Evolutionary conservation across 1,140 invertebrate genomes (phyloP).

Genomic region (Papilio polyxenes): DNA sequence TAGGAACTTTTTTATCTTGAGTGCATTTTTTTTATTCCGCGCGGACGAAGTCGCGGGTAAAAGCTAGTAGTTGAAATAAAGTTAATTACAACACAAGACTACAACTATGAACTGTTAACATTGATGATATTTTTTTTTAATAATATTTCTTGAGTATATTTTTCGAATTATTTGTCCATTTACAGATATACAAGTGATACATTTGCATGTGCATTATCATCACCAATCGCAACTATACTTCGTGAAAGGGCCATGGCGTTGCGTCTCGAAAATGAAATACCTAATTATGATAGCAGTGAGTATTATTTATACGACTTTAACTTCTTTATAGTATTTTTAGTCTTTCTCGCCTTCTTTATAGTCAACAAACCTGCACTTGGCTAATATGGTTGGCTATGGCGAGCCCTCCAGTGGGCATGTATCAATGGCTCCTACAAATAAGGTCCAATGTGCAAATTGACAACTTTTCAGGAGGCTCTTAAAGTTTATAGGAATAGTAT

Average conservation of each 20-base stretch:
- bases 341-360: too few species aligned
- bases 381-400: too few species aligned
- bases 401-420: too few species aligned
- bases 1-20: too few species aligned
- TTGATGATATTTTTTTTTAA: constrained; percentile 1
- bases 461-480: too few species aligned
- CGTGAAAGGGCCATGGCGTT: constrained; percentile 65
- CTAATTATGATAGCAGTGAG: constrained; percentile 60
- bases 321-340: not conserved
- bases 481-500: too few species aligned
- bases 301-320: not conserved
- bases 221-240: constrained; percentile 63
- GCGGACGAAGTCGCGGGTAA: too few species aligned
- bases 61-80: too few species aligned
- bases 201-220: constrained; percentile 71
- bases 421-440: too few species aligned
- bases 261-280: constrained; percentile 50
- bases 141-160: not conserved
- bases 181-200: constrained; percentile 67
- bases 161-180: constrained; percentile 29
- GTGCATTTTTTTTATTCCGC: too few species aligned
- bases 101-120: not conserved
- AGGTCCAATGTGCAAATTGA: too few species aligned
- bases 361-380: too few species aligned
- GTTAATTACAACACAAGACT: not conserved